phyloP scores from a whole-genome alignment of 2,113 vertebrate species.

The Psophia crepitans region DNA sequence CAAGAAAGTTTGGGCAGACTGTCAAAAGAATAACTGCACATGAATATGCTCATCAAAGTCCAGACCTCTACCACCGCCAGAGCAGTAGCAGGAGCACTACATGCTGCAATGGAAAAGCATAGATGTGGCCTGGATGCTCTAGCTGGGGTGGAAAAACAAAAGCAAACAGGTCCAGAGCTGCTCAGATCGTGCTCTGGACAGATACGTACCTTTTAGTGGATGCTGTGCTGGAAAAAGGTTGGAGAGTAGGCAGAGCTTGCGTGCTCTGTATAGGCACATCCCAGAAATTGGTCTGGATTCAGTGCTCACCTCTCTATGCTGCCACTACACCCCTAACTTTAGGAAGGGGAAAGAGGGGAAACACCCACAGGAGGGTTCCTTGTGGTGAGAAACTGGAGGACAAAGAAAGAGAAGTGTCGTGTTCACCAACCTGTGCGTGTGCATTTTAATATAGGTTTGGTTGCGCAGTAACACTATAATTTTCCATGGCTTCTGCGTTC shows the following conservation, averaged over 20 bases:
- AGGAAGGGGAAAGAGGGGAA: not conserved
- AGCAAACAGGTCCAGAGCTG: not conserved
- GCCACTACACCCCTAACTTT: not conserved
- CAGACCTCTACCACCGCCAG: not conserved
- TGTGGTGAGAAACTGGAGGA: not conserved
- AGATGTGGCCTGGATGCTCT: not conserved
- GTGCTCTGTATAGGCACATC: not conserved
- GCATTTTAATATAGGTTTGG: not conserved
- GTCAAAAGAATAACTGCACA: not conserved
- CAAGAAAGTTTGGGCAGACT: constrained; percentile 12
- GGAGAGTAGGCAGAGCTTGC: not conserved
- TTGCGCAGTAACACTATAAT: not conserved
- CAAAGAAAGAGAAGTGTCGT: not conserved
- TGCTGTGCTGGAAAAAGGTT: not conserved
- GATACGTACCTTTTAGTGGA: not conserved
- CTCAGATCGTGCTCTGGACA: not conserved
- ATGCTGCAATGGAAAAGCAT: not conserved
- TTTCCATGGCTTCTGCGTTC: not conserved
- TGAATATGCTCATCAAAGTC: not conserved
- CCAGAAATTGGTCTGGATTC: not conserved
- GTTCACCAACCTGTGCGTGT: rapidly evolving
- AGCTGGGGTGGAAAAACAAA: not conserved
- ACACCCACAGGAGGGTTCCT: not conserved
- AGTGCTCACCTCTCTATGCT: rapidly evolving
- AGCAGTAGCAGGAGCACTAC: not conserved